Evolutionary conservation across 1,140 invertebrate species (phyloP).

Genomic region (Panulirus ornatus): DNA sequence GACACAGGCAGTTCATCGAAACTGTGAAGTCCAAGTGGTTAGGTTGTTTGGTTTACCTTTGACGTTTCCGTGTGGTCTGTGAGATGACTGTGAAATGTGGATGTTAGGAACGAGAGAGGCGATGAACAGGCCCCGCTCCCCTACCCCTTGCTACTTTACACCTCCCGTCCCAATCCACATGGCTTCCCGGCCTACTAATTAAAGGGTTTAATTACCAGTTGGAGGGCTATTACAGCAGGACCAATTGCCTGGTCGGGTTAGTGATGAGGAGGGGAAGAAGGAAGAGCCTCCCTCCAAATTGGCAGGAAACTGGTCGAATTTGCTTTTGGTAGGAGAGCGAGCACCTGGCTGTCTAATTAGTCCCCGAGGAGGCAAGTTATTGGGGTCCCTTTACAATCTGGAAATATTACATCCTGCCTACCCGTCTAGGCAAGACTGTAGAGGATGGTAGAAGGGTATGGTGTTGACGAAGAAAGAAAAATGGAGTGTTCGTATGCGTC

Average conservation of each 20-base stretch:
- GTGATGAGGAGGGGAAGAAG: not conserved
- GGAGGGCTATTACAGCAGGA: conserved; percentile 23
- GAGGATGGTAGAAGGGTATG: too few species aligned
- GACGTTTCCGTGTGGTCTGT: too few species aligned
- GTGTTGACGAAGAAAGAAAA: too few species aligned
- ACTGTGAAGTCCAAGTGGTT: too few species aligned
- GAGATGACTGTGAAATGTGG: too few species aligned
- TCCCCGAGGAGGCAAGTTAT: not conserved
- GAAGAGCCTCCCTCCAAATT: not conserved
- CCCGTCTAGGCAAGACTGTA: too few species aligned
- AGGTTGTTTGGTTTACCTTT: too few species aligned
- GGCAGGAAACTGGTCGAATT: conserved; percentile 3
- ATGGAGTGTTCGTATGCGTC: too few species aligned
- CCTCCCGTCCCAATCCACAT: conserved; percentile 15
- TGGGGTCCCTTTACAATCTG: not conserved
- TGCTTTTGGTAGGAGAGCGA: not conserved
- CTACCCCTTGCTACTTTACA: conserved; percentile 21
- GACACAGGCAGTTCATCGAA: too few species aligned
- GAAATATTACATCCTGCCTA: not conserved
- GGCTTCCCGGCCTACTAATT: conserved; percentile 19
- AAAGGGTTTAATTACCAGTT: conserved; percentile 31
- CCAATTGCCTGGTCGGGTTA: not conserved
- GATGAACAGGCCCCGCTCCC: too few species aligned
- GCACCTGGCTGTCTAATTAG: conserved; percentile 8
- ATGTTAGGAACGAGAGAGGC: too few species aligned